Evolutionary conservation across 2,888 invertebrate species (phyloP), one percentile per base, ranked within the genome.

Genomic region (Campoplex capitator): DNA sequence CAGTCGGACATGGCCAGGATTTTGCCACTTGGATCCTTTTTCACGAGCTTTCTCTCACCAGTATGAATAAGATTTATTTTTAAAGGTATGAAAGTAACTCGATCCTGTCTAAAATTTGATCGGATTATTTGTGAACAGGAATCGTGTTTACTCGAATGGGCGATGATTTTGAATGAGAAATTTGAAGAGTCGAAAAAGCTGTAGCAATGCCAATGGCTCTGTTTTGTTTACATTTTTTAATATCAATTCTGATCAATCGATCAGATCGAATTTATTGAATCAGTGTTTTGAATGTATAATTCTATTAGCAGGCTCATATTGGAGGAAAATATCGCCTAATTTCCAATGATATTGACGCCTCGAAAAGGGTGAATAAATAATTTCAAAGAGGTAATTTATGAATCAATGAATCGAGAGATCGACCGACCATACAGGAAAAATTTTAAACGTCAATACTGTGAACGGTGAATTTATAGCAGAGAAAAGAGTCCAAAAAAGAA

Each of bases 1-100:
- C 62, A 32, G 79, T 79, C 83, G 80, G 79, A 86, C 83, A 80
- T 23, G 58, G 28, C 48, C 83, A 83, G 70, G 80, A 86, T 83
- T 80, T 83, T 79, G 79, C 73, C 70, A 68, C 83, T 78, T 82
- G 35, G 56, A 77, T 62, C 67, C 62, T 28, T 32, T 65, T 16
- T 42, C 68, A 32, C 13, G 73, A 74, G 23, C 18, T 51, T 65
- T 28, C 51, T 16, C 23, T 56, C 23, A 16, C 4, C 8, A 42
- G 1, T n/a, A 42, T 18, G 75, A 54, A 68, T 68, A 32, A 8
- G 35, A 56, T 58, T 54, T 68, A 68, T 82, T 54, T 58, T 32
- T 45, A n/a, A 67, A 38, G 45, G 9, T 45, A 42, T 68, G 42
- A 56, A 75, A 23, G 28, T 58, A 58, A 28, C 28, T 2, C 28